Conservation (phyloP, 2,797 vertebrate genomes). For the Furcifer pardalis region DNA sequence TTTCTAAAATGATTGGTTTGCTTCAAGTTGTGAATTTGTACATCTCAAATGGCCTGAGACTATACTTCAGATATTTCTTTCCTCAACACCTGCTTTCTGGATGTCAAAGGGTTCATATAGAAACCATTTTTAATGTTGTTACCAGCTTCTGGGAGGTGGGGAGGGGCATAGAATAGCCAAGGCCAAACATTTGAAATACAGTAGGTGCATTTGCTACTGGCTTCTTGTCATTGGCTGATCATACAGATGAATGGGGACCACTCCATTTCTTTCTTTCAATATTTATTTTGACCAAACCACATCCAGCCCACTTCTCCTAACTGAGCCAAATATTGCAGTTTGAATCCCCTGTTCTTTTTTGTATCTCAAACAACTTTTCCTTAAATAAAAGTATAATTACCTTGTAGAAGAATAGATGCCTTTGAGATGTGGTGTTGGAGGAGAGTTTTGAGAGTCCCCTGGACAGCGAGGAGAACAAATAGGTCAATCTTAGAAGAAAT, state of each 20-base stretch:
- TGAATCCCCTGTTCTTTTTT: neutral
- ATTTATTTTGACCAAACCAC: neutral
- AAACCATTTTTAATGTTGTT: neutral
- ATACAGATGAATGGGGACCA: neutral
- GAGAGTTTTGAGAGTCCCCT: too few relatives aligned
- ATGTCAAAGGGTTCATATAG: neutral
- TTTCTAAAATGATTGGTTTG: neutral
- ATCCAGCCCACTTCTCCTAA: neutral
- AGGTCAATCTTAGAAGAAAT: too few relatives aligned
- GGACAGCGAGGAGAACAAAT: too few relatives aligned
- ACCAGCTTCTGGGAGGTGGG: neutral
- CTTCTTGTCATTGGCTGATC: neutral
- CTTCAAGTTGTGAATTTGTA: neutral
- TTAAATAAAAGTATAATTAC: neutral
- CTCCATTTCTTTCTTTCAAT: neutral
- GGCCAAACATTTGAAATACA: neutral
- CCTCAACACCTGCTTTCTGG: neutral
- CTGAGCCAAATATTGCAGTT: neutral
- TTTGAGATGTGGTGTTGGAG: too few relatives aligned
- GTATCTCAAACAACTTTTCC: neutral
- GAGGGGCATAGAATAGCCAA: neutral
- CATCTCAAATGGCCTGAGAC: neutral
- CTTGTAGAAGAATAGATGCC: too few relatives aligned
- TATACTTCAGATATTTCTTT: neutral
- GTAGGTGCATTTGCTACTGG: neutral